phyloP scores from a whole-genome alignment of 2,113 vertebrate genomes.

The Ellobius talpinus region DNA sequence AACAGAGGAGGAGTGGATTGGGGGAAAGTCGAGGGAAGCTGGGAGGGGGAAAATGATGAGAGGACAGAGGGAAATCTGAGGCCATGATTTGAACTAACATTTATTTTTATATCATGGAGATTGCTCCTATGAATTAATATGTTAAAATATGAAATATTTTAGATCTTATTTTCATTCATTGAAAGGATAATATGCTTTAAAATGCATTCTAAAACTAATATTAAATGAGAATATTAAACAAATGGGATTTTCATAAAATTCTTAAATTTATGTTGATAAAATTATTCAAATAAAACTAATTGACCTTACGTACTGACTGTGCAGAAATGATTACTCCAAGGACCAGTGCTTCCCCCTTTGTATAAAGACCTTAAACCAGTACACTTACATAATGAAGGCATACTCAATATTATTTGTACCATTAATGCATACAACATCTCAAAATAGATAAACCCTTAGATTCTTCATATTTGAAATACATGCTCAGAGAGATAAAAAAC shows the following conservation, averaged over 20 bases:
- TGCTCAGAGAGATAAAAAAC: not conserved
- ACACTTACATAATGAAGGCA: not conserved
- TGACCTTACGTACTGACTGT: not conserved
- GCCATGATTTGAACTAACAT: not conserved
- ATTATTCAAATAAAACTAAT: not conserved
- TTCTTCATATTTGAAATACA: slow-evolving; percentile 37
- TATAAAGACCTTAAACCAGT: not conserved
- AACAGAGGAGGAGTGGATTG: not conserved
- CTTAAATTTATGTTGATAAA: not conserved
- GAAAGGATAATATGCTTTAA: not conserved
- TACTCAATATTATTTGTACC: not conserved
- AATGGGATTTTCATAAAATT: not conserved
- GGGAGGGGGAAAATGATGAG: not conserved
- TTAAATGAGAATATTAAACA: slow-evolving; percentile 29
- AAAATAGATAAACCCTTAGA: not conserved
- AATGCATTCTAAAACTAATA: not conserved
- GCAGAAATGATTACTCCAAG: not conserved
- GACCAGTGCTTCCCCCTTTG: not conserved
- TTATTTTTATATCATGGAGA: not conserved
- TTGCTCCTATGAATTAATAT: not conserved
- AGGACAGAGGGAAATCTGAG: not conserved
- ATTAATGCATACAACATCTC: not conserved
- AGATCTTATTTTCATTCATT: slow-evolving; percentile 12
- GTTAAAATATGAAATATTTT: not conserved
- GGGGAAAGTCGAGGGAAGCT: fast-evolving